Evolutionary conservation across 2,888 invertebrate species (phyloP).

Genomic region (Hemicrepidius hirtus): DNA sequence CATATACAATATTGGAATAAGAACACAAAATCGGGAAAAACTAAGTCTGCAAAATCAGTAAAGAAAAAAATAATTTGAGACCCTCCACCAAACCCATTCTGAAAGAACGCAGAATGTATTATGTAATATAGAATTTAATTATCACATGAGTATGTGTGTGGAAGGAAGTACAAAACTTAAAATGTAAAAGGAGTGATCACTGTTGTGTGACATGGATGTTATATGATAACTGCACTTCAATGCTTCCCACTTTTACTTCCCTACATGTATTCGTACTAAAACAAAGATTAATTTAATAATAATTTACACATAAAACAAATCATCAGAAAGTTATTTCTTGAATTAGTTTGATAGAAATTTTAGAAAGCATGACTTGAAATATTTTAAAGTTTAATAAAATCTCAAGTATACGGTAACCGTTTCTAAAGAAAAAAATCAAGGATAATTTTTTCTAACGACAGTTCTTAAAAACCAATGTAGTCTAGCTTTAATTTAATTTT

Average conservation of each 20-base stretch:
- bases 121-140: slow-evolving; percentile 3
- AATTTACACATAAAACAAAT: no score
- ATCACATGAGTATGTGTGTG: background rate
- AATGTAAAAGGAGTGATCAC: slow-evolving; percentile 2
- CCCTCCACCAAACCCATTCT: no score
- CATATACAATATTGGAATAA: no score
- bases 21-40: no score
- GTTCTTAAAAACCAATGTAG: background rate
- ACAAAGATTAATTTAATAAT: no score
- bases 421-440: background rate
- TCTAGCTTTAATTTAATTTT: slow-evolving; percentile 1
- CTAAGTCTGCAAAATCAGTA: no score
- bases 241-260: slow-evolving; percentile 21
- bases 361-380: no score
- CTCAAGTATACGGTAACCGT: no score
- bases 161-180: background rate
- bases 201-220: slow-evolving; percentile 3
- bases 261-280: background rate
- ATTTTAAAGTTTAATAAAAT: no score
- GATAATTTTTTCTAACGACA: background rate
- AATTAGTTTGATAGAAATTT: no score
- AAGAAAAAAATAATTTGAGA: no score
- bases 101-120: background rate
- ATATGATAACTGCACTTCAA: slow-evolving; percentile 5
- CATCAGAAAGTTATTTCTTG: no score